A percentile compares a stretch with the other conserved stretches of the same genome.
Conservation (phyloP, 2,797 vertebrate genomes). For the Brachymystax lenok region DNA sequence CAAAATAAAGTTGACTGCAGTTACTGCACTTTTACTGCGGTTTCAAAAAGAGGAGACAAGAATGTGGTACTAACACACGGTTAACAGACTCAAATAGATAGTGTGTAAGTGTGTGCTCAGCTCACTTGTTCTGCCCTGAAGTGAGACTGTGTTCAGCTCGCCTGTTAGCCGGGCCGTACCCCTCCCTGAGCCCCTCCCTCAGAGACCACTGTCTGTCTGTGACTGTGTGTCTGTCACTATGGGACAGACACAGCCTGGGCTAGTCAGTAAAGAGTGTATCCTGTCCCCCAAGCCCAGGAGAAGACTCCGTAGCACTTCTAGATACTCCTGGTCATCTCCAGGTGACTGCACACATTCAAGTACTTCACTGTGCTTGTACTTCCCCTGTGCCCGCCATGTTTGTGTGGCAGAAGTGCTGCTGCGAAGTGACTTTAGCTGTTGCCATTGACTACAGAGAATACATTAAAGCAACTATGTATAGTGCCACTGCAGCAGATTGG, state of each 20-base stretch:
- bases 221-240: not conserved
- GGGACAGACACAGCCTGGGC: too few species aligned
- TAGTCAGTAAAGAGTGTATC: constrained; percentile 15
- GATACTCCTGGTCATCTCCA: constrained; percentile 69
- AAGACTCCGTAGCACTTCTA: constrained; percentile 37
- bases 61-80: not conserved
- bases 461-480: not conserved
- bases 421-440: constrained; percentile 8
- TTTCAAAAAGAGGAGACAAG: too few species aligned
- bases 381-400: constrained; percentile 54
- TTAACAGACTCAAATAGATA: not conserved
- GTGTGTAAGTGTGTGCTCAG: not conserved
- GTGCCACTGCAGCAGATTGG: constrained; percentile 28
- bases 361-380: constrained; percentile 14
- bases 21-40: too few species aligned
- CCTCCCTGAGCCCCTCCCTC: too few species aligned
- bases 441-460: not conserved
- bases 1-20: too few species aligned
- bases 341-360: constrained; percentile 53
- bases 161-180: too few species aligned
- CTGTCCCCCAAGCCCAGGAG: constrained; percentile 34
- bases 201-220: not conserved
- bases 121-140: not conserved
- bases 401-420: constrained; percentile 50
- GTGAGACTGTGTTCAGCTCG: too few species aligned